Conservation (phyloP, 2,797 vertebrate genomes). For the Hypotaenidia okinawae region DNA sequence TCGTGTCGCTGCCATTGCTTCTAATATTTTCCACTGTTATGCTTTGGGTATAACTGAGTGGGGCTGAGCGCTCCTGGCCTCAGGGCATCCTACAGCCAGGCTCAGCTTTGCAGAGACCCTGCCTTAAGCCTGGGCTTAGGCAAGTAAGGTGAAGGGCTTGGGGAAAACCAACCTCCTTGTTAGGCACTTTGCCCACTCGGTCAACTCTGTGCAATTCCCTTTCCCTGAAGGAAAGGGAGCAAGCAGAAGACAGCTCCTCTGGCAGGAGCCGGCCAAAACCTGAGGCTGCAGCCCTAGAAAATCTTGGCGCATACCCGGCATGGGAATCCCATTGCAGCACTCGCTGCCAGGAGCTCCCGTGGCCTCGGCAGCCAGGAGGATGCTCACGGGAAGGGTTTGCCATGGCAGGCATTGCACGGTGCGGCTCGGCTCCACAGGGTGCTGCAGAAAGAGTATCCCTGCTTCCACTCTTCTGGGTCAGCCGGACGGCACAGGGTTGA, state of each 20-base stretch:
- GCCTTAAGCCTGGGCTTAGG: rapidly evolving
- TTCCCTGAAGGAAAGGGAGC: background rate
- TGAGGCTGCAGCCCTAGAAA: background rate
- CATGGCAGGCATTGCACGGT: rapidly evolving
- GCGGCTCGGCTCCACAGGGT: background rate
- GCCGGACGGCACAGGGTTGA: background rate
- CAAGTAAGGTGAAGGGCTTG: background rate
- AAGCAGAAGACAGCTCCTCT: background rate
- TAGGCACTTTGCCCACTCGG: background rate
- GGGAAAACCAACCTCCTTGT: background rate
- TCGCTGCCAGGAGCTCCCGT: background rate
- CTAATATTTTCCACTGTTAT: conserved; percentile 50
- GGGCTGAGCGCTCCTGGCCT: background rate
- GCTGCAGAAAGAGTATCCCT: background rate
- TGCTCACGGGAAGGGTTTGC: rapidly evolving
- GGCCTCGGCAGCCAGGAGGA: background rate
- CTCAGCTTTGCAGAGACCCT: background rate
- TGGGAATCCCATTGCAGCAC: background rate
- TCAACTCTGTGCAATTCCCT: rapidly evolving
- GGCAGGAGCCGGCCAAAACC: background rate
- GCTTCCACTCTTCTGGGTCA: background rate
- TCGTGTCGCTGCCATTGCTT: conserved; percentile 23
- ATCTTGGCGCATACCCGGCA: background rate
- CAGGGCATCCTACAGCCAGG: background rate
- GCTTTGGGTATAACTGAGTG: background rate